Evolutionary conservation across 2,113 vertebrate species (phyloP).

Genomic region (Corythornis cristatus): DNA sequence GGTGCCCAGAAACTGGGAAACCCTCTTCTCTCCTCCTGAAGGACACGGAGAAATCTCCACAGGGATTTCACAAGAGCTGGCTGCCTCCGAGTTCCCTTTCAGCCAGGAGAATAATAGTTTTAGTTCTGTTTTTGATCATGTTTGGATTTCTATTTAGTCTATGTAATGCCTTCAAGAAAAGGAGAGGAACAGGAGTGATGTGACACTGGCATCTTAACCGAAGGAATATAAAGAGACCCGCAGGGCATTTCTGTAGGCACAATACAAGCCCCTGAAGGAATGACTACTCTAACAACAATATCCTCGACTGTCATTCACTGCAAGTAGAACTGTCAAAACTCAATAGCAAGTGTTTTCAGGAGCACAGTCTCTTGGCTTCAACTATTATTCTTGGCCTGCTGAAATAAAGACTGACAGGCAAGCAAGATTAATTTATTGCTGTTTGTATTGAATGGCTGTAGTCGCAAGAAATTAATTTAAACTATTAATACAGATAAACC

Average conservation of each 20-base stretch:
- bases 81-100: neutral
- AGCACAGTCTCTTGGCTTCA: neutral
- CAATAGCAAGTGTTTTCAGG: neutral
- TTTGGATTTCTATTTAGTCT: neutral
- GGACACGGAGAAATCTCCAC: neutral
- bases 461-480: neutral
- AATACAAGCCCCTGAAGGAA: slow-evolving; percentile 55
- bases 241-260: slow-evolving; percentile 43
- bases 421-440: slow-evolving; percentile 13
- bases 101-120: neutral
- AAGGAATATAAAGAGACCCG: slow-evolving; percentile 9
- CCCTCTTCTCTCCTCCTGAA: neutral
- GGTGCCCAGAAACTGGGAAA: neutral
- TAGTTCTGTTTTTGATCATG: neutral
- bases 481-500: neutral
- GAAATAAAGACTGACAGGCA: slow-evolving; percentile 27
- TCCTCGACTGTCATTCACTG: neutral
- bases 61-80: neutral
- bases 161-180: neutral
- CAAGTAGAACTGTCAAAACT: slow-evolving; percentile 54
- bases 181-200: neutral
- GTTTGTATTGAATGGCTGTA: neutral
- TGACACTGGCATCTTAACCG: neutral
- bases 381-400: neutral
- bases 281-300: slow-evolving; percentile 52